These are phyloP conservation scores for Pipistrellus kuhlii DNA, from an alignment of 2,797 vertebrate genomes.

Conservation along the genomic window DNA sequence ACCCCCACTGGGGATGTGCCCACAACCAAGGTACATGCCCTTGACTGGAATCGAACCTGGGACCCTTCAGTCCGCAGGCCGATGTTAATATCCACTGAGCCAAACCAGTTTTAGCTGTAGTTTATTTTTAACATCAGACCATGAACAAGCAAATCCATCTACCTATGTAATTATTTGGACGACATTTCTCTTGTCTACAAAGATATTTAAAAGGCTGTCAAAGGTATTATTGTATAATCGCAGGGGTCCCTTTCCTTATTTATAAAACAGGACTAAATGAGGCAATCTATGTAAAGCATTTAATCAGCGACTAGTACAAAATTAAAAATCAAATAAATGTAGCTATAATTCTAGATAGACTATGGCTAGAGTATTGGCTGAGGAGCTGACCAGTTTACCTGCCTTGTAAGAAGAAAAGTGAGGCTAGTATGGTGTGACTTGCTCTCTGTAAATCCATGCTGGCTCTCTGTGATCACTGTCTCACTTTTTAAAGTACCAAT, in stretches of 20 bases:
- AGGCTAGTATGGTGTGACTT: neutral
- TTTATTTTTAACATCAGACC: slow-evolving; percentile 31
- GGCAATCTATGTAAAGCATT: slow-evolving; percentile 2
- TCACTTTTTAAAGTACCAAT: slow-evolving; percentile 13
- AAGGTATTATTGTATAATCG: neutral
- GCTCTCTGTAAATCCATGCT: neutral
- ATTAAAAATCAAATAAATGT: slow-evolving; percentile 51
- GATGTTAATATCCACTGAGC: too few species aligned
- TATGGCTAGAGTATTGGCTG: neutral
- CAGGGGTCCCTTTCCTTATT: neutral
- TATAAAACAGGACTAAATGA: slow-evolving; percentile 47
- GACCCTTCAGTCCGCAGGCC: too few species aligned
- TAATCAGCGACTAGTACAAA: slow-evolving; percentile 41
- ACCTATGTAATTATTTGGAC: slow-evolving; percentile 43
- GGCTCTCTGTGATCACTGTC: neutral
- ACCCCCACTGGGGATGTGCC: too few species aligned
- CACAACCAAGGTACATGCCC: too few species aligned
- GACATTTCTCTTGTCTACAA: slow-evolving; percentile 50
- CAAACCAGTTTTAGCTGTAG: neutral
- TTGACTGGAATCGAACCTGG: too few species aligned
- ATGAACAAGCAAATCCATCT: slow-evolving; percentile 42
- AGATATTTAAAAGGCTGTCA: slow-evolving; percentile 39
- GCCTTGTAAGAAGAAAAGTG: neutral
- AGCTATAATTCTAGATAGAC: neutral
- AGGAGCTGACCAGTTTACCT: neutral